A percentile compares a stretch with the other conserved stretches of the same genome.
phyloP scores from a whole-genome alignment of 2,888 invertebrate species.

The Chloromyia formosa region DNA sequence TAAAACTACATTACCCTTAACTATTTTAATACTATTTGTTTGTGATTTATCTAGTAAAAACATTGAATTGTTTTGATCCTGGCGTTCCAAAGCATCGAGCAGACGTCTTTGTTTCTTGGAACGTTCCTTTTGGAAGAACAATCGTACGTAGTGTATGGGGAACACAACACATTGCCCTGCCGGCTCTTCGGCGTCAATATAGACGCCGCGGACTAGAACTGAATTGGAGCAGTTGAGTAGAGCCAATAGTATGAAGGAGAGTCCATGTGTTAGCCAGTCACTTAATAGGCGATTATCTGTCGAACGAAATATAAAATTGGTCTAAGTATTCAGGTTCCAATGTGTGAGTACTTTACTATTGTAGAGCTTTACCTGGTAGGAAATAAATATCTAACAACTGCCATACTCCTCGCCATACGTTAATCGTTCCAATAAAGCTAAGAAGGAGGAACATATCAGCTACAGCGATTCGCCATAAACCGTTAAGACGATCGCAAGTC shows the following conservation, averaged over 20 bases:
- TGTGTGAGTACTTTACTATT: background rate
- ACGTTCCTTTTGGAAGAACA: slow-evolving; percentile 77
- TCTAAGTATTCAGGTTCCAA: background rate
- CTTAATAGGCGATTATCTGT: slow-evolving; percentile 76
- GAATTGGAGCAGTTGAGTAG: slow-evolving; percentile 88
- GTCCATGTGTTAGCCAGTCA: slow-evolving; percentile 81
- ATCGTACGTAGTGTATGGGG: slow-evolving; percentile 82
- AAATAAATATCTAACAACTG: slow-evolving; percentile 80
- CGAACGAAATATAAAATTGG: background rate
- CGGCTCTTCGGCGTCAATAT: slow-evolving; percentile 86
- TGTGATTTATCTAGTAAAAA: slow-evolving; percentile 48
- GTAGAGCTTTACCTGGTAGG: slow-evolving; percentile 72
- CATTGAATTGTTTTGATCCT: slow-evolving; percentile 51
- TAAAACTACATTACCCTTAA: slow-evolving; percentile 44
- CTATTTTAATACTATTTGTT: slow-evolving; percentile 48
- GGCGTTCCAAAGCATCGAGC: slow-evolving; percentile 53
- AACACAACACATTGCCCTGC: slow-evolving; percentile 85
- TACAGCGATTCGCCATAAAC: slow-evolving; percentile 72
- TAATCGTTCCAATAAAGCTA: slow-evolving; percentile 82
- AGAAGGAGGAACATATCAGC: slow-evolving; percentile 82
- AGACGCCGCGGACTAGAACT: slow-evolving; percentile 85
- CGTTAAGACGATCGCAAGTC: slow-evolving; percentile 73
- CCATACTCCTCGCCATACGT: slow-evolving; percentile 91
- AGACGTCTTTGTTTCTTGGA: slow-evolving; percentile 69
- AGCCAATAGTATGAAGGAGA: slow-evolving; percentile 77